Evolutionary conservation across 2,797 vertebrate species (phyloP).

Genomic region (Acanthis flammea): DNA sequence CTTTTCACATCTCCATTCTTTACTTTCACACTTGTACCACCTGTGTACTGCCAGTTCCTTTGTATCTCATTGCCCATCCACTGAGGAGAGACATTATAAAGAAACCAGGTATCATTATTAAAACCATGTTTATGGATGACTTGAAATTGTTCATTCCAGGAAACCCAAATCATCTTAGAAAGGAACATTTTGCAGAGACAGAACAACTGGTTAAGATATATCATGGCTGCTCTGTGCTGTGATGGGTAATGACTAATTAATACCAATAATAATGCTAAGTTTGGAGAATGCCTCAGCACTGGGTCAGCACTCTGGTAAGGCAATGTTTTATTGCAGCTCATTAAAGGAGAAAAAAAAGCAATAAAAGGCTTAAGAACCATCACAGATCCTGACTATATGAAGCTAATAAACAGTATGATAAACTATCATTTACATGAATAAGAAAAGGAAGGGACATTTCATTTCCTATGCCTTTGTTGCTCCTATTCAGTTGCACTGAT

Average conservation of each 20-base stretch:
- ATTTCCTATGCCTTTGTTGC: slow-evolving; percentile 72
- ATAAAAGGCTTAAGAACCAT: slow-evolving; percentile 57
- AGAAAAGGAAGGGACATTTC: slow-evolving; percentile 69
- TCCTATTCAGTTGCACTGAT: slow-evolving; percentile 54
- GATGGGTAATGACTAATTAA: background rate
- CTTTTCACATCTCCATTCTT: background rate
- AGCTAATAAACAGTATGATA: slow-evolving; percentile 63
- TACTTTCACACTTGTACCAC: background rate
- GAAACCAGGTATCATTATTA: background rate
- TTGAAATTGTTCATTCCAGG: background rate
- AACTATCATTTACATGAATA: slow-evolving; percentile 63
- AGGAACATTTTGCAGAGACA: background rate
- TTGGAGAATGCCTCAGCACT: background rate
- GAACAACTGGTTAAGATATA: background rate
- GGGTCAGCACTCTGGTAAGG: background rate
- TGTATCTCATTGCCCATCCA: background rate
- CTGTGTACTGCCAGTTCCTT: background rate
- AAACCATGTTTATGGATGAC: background rate
- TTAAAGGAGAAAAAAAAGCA: background rate
- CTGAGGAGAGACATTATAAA: background rate
- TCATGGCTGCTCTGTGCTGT: background rate
- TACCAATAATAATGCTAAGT: background rate
- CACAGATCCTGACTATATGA: slow-evolving; percentile 20
- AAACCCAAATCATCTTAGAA: background rate
- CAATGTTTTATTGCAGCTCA: slow-evolving; percentile 50